Evolutionary conservation across 2,113 vertebrate genomes (phyloP).

Genomic region (Archilochus colubris): DNA sequence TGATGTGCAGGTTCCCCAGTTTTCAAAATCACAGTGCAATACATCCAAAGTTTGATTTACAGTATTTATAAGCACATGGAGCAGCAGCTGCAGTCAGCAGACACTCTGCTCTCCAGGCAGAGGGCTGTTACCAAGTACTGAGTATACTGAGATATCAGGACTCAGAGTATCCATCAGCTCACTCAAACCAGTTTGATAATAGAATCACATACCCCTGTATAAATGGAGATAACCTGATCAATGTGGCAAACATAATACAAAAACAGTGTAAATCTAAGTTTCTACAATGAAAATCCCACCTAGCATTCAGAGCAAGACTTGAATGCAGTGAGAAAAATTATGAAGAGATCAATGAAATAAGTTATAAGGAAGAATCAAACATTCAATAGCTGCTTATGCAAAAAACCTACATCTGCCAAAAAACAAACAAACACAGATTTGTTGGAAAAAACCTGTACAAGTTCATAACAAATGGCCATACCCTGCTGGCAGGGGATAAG

Average conservation of each 20-base stretch:
- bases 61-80: not conserved
- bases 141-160: not conserved
- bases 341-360: not conserved
- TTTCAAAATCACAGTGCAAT: not conserved
- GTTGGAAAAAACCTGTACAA: not conserved
- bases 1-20: not conserved
- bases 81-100: not conserved
- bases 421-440: not conserved
- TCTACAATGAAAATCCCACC: not conserved
- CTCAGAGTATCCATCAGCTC: not conserved
- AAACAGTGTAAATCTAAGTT: not conserved
- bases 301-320: not conserved
- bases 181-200: not conserved
- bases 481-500: not conserved
- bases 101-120: not conserved
- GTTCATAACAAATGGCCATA: not conserved
- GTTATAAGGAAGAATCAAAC: not conserved
- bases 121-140: not conserved
- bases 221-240: not conserved
- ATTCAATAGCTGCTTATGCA: conserved; percentile 1
- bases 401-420: not conserved
- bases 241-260: not conserved
- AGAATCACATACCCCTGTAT: not conserved
- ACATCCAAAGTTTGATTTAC: not conserved
- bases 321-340: not conserved